Percentiles rank a stretch among this genome's conserved stretches.
phyloP scores from a whole-genome alignment of 2,888 invertebrate genomes.

The Muschampia plurimacula region DNA sequence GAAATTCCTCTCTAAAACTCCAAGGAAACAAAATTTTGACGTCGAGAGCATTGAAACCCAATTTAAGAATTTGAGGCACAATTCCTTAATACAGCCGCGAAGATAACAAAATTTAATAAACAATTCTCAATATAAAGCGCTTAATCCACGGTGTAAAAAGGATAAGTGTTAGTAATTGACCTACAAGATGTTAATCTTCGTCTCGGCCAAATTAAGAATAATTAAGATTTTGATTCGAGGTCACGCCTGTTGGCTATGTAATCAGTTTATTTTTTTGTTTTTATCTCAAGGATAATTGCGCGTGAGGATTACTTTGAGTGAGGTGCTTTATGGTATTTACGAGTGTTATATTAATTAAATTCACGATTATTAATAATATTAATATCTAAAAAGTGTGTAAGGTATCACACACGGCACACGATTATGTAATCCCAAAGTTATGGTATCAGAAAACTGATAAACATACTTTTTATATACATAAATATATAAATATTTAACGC shows the following conservation, averaged over 20 bases:
- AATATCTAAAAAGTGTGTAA: no score
- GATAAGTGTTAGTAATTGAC: conserved; percentile 1
- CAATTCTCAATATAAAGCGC: neutral
- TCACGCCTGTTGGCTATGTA: neutral
- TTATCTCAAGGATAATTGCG: neutral
- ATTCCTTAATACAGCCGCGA: neutral
- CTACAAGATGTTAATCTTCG: conserved; percentile 8
- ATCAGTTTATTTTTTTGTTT: neutral
- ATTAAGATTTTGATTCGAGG: neutral
- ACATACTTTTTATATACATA: no score
- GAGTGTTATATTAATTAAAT: no score
- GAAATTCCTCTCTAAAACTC: neutral
- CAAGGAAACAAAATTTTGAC: neutral
- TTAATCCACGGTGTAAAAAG: neutral
- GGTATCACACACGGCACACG: no score
- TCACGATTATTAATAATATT: no score
- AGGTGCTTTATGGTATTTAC: no score
- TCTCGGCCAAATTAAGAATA: conserved; percentile 3
- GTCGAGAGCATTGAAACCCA: neutral
- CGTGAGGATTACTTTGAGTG: neutral
- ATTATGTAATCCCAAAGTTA: no score
- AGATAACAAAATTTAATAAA: conserved; percentile 5
- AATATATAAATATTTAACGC: no score
- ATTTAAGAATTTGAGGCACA: neutral
- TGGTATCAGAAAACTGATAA: no score